phyloP scores from a whole-genome alignment of 2,888 invertebrate species.

The Globia sparganii region DNA sequence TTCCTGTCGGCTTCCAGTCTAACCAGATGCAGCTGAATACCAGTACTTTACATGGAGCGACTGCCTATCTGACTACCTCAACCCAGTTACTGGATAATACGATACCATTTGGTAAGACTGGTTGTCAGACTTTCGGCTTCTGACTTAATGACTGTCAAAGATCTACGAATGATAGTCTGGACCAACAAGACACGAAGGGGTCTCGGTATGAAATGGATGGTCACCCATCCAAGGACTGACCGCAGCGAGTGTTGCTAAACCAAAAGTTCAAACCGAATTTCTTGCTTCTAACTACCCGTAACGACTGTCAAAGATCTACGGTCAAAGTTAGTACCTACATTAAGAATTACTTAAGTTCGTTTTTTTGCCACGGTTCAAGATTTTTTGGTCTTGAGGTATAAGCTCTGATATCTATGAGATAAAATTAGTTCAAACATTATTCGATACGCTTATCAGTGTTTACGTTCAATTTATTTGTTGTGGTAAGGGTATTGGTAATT shows the following conservation, averaged over 20 bases:
- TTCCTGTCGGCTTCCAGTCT: not conserved
- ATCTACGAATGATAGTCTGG: no score
- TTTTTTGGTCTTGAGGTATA: not conserved
- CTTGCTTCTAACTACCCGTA: not conserved
- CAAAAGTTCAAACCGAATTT: no score
- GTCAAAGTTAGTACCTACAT: not conserved
- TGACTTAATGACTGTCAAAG: not conserved
- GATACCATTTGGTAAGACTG: not conserved
- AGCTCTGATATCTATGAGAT: slow-evolving; percentile 12
- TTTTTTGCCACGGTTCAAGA: not conserved
- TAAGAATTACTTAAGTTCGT: not conserved
- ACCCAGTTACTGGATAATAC: not conserved
- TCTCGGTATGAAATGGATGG: no score
- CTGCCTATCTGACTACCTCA: not conserved
- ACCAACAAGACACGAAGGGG: no score
- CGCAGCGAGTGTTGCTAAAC: no score
- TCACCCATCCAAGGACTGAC: no score
- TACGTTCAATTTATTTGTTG: slow-evolving; percentile 28
- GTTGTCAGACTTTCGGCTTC: not conserved
- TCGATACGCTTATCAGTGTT: slow-evolving; percentile 36
- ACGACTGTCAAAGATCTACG: not conserved
- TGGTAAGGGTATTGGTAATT: slow-evolving; percentile 21
- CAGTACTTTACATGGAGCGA: not conserved
- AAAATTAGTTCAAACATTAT: slow-evolving; percentile 26
- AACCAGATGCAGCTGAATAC: not conserved